Evolutionary conservation across 2,888 invertebrate species (phyloP), one percentile per base, ranked within the genome.

Genomic region (Hoplodrina blanda): DNA sequence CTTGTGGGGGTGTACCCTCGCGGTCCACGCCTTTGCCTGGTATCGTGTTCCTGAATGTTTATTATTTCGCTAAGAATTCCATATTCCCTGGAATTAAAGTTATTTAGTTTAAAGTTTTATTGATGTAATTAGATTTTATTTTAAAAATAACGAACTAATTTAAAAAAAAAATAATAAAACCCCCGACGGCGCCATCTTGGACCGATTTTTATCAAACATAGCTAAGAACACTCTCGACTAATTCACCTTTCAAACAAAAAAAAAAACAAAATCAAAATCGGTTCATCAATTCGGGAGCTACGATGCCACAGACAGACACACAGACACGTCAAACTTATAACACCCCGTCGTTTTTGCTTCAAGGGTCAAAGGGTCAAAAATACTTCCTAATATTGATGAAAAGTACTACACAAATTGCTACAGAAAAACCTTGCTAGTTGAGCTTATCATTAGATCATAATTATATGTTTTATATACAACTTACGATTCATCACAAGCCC

Each of bases 1-100:
- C 95, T 95, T 53, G 88, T 89, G 0, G 95, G 94, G 1, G 94
- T 93, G 11, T 78, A 65, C 0, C 92, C 91, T 49, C 94, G 89
- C 7, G 83, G 81, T n/a, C 80, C 80, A 11, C 87, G 87, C 37
- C 86, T 88, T 4, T 73, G 71, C 69, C 89, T 88, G 17, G 75
- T 81, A 19, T 70, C 69, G 68, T 88, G 84, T 44, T 90, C 82
- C 41, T 75, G 73, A 67, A 79, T 62, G 67, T 89, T 82, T 3
- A 71, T 69, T 67, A 94, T 59, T 77, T 91, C 85, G 57, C 83
- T 81, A 4, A 95, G 84, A 46, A 93, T 77, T 8, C 86, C 89
- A 83, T 83, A 84, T 57, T 90, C 89, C 54, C 95, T 95, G 86
- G 55, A 93, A 90, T 67, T 52, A 83, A 73, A 62, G 13, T 44